These are phyloP conservation scores for Microcebus griseorufus DNA, from an alignment of 2,113 vertebrate species.

Conservation along the genomic window DNA sequence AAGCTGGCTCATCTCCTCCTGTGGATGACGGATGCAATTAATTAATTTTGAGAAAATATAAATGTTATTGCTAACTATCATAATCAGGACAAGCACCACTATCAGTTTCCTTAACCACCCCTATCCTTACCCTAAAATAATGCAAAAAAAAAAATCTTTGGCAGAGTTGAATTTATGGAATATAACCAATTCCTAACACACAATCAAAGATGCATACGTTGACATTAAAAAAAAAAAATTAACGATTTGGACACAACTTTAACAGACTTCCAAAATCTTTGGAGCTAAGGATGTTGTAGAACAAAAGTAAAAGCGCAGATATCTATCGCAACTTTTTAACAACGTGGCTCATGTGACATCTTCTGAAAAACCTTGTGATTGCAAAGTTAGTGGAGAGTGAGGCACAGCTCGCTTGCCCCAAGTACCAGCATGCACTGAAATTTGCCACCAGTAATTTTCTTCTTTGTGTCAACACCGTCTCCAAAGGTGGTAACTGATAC, in stretches of 20 bases:
- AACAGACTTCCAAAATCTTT: background rate
- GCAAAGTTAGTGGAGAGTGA: background rate
- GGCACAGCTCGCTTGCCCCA: fast-evolving
- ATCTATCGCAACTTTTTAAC: fast-evolving
- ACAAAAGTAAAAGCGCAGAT: background rate
- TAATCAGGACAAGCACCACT: background rate
- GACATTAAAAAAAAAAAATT: background rate
- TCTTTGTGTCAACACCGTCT: background rate
- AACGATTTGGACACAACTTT: background rate
- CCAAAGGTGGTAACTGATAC: background rate
- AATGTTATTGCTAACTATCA: background rate
- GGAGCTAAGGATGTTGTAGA: background rate
- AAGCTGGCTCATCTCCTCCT: background rate
- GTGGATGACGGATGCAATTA: background rate
- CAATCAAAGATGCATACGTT: background rate
- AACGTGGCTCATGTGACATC: fast-evolving
- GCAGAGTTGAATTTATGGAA: background rate
- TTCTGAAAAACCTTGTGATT: background rate
- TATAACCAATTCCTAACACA: background rate
- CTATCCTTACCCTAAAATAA: background rate
- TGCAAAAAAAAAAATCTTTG: background rate
- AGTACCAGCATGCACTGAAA: fast-evolving
- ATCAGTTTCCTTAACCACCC: background rate
- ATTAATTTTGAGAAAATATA: background rate
- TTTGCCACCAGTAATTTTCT: fast-evolving